Percentiles rank a stretch among this genome's conserved stretches.
Evolutionary conservation across 2,113 vertebrate species (phyloP).

Genomic region (Cyanistes caeruleus): DNA sequence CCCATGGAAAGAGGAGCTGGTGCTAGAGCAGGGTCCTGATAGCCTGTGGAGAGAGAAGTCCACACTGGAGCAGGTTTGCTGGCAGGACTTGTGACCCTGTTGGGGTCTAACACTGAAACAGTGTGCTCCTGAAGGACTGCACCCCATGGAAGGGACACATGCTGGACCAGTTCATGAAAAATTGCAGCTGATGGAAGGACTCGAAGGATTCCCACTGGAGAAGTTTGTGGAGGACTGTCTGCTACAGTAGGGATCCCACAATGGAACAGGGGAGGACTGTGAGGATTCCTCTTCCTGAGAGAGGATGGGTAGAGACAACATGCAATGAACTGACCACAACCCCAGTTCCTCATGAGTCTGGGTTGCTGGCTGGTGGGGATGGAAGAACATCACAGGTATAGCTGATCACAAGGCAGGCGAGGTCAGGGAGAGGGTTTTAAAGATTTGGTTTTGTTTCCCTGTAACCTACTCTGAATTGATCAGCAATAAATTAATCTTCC

Average conservation of each 20-base stretch:
- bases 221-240: background rate
- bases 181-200: background rate
- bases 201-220: background rate
- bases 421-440: accelerated
- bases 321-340: background rate
- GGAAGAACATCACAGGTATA: background rate
- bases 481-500: background rate
- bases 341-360: background rate
- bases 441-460: background rate
- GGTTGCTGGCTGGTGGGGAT: background rate
- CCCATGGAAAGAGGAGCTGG: background rate
- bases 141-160: background rate
- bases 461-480: background rate
- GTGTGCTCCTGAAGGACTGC: background rate
- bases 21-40: background rate
- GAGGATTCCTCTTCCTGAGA: background rate
- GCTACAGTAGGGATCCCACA: background rate
- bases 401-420: background rate
- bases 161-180: background rate
- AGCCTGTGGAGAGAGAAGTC: background rate
- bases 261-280: background rate
- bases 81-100: accelerated
- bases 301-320: accelerated
- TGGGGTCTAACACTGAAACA: background rate
- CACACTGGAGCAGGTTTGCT: background rate